Evolutionary conservation across 2,113 vertebrate species (phyloP), one percentile per base, ranked within the genome.

Genomic region (Meles meles): DNA sequence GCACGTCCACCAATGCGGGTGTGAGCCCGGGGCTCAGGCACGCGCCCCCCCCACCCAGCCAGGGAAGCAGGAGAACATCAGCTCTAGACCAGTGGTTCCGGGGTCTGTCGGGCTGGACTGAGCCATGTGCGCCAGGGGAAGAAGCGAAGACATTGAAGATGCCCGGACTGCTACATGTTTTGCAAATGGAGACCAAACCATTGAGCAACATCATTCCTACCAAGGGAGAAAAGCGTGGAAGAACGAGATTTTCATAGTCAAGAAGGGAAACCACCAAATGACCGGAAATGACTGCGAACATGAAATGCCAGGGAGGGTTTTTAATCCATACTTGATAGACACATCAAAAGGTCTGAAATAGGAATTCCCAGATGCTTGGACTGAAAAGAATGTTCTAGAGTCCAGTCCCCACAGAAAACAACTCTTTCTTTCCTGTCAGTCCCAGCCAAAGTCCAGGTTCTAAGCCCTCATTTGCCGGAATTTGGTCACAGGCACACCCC

Each of bases 251-350:
- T 99, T 99, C 95, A 99, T 99, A 7, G 99, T 99, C 34, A 99
- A 99, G 99, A 99, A 99, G 94, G 99, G 99, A 34, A 99, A 98
- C 99, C 99, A 34, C 96, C 99, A 29, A 98, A 99, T 0, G 99
- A 99, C 65, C 98, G 96, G 99, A 99, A 98, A 47, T 34, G 3
- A 99, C 99, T 82, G 99, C 99, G 98, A 99, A 99, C 0, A 98
- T 99, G 99, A 99, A 99, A 97, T 99, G 99, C 86, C 99, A 99
- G 98, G 98, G 99, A 10, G 99, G 99, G 8, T 99, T 99, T 69
- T 99, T 99, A 99, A 99, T 21, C 99, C 99, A 0, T 99, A 99
- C 96, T 99, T 99, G 96, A 99, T 98, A 94, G 99, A 99, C 88
- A 99, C 99, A 1, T 97, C 98, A 52, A 99, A 99, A 99, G 99